A percentile compares a stretch with the other conserved stretches of the same genome.
Conservation (phyloP, 2,113 vertebrate genomes). For the Megaleporinus macrocephalus region DNA sequence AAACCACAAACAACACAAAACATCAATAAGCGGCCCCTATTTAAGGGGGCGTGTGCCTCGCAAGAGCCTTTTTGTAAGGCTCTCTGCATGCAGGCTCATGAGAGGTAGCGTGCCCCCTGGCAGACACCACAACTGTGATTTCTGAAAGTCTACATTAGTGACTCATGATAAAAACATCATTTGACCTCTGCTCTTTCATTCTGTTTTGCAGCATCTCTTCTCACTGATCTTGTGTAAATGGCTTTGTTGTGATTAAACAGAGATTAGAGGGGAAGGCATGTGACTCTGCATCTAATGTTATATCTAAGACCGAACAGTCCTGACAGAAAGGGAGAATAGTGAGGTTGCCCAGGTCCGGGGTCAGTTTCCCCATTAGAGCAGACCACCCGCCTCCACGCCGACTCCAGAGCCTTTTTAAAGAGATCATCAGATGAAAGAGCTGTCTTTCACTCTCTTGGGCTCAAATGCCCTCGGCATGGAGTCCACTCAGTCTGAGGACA, state of each 20-base stretch:
- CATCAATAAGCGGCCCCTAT: too few relatives aligned
- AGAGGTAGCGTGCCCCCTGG: too few relatives aligned
- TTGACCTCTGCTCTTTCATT: background rate
- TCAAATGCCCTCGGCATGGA: slow-evolving; percentile 35
- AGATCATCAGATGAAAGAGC: slow-evolving; percentile 42
- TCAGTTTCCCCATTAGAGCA: slow-evolving; percentile 51
- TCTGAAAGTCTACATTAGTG: background rate
- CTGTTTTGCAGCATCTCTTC: background rate
- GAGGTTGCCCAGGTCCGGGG: slow-evolving; percentile 32
- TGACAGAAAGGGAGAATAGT: slow-evolving; percentile 14
- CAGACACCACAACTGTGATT: background rate
- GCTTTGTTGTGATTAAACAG: background rate
- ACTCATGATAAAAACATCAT: background rate
- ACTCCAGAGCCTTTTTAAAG: slow-evolving; percentile 22
- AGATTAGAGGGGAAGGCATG: background rate
- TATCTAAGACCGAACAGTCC: background rate
- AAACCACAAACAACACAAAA: too few relatives aligned
- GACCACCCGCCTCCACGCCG: slow-evolving; percentile 45
- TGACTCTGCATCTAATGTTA: background rate
- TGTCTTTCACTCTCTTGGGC: slow-evolving; percentile 34
- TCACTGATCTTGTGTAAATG: background rate
- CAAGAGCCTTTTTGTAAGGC: too few relatives aligned
- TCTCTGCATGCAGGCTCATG: too few relatives aligned
- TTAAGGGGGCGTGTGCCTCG: too few relatives aligned
- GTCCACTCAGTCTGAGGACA: slow-evolving; percentile 43